phyloP scores from a whole-genome alignment of 2,888 invertebrate species.

The Griposia aprilina region DNA sequence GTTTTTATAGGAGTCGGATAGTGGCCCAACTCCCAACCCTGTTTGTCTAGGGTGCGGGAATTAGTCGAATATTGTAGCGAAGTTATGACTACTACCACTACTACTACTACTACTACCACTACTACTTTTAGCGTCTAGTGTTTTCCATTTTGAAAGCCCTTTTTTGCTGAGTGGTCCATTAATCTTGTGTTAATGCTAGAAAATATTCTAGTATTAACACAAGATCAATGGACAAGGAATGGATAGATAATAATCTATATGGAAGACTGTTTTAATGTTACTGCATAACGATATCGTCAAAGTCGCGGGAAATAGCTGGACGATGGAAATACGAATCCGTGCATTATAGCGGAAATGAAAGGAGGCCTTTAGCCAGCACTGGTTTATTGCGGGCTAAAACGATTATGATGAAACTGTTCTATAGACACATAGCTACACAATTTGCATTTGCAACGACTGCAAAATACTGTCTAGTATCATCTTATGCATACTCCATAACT shows the following conservation, averaged over 20 bases:
- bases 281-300: neutral
- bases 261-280: neutral
- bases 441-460: constrained; percentile 5
- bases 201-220: too few species aligned
- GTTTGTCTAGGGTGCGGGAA: constrained; percentile 30
- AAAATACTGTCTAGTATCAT: neutral
- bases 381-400: neutral
- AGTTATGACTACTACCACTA: constrained; percentile 26
- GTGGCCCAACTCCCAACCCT: constrained; percentile 11
- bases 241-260: too few species aligned
- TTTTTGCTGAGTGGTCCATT: neutral
- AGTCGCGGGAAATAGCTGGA: neutral
- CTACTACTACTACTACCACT: too few species aligned
- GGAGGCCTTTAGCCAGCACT: too few species aligned
- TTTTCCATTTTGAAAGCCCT: neutral
- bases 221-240: too few species aligned
- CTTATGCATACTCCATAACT: constrained; percentile 8
- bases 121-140: neutral
- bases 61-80: constrained; percentile 33
- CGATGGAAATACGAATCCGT: too few species aligned
- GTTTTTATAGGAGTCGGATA: constrained; percentile 21
- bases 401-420: neutral
- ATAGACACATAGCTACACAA: neutral
- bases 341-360: neutral
- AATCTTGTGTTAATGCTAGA: neutral